phyloP scores from a whole-genome alignment of 2,797 vertebrate species.

The Schizothorax lantsangensis region DNA sequence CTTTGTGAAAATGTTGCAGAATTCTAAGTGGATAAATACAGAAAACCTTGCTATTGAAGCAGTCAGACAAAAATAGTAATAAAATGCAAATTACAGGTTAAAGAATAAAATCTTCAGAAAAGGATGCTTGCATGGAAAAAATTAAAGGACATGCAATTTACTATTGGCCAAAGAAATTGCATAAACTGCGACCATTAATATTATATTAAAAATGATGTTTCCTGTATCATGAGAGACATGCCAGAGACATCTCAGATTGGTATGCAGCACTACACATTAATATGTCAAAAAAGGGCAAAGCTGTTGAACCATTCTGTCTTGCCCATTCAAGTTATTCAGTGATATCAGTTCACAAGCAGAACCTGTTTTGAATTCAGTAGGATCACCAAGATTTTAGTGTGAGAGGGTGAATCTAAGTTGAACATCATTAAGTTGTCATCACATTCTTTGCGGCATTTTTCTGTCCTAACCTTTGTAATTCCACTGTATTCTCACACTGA shows the following conservation, averaged over 20 bases:
- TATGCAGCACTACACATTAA: background rate
- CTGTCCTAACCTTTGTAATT: slow-evolving; percentile 45
- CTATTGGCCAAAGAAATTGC: background rate
- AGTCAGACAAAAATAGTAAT: background rate
- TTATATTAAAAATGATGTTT: background rate
- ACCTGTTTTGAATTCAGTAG: slow-evolving; percentile 27
- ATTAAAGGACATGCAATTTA: background rate
- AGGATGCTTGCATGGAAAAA: background rate
- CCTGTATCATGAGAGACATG: background rate
- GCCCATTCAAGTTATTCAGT: background rate
- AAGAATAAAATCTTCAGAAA: background rate
- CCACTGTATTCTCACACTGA: background rate
- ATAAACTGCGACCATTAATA: background rate
- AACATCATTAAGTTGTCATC: slow-evolving; percentile 25
- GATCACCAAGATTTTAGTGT: background rate
- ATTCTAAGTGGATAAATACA: background rate
- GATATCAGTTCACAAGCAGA: background rate
- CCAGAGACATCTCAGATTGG: background rate
- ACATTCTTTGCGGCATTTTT: slow-evolving; percentile 8
- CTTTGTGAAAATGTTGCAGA: background rate
- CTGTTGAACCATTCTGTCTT: background rate
- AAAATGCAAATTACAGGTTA: background rate
- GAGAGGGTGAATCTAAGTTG: slow-evolving; percentile 21
- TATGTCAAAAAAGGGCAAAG: background rate
- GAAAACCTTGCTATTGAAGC: background rate